Conservation (phyloP, 2,113 vertebrate genomes). For the Numida meleagris region DNA sequence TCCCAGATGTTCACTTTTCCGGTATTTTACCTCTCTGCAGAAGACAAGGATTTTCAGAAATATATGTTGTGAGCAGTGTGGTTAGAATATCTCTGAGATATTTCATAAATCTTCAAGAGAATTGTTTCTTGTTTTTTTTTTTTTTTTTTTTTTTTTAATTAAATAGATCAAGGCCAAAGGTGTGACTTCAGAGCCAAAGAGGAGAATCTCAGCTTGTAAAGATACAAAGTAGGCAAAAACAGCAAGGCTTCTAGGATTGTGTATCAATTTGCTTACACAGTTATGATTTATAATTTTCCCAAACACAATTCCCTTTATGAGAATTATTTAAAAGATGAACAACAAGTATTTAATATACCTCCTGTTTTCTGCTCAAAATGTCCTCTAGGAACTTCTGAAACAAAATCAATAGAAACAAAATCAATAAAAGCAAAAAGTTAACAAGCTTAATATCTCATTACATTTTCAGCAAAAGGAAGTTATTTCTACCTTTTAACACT, state of each 20-base stretch:
- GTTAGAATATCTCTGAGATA: not conserved
- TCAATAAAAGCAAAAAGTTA: not conserved
- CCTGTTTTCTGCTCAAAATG: not conserved
- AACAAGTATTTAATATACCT: not conserved
- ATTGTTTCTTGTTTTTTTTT: too few species aligned
- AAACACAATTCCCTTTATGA: not conserved
- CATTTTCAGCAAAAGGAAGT: not conserved
- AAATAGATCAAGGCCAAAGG: not conserved
- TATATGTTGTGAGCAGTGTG: not conserved
- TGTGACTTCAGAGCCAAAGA: not conserved
- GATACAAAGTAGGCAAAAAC: not conserved
- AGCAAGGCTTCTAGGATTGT: not conserved
- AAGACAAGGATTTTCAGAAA: not conserved
- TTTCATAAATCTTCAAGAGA: not conserved
- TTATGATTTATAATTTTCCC: not conserved
- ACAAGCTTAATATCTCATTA: not conserved
- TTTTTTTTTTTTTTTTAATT: not conserved
- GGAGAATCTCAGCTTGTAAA: not conserved
- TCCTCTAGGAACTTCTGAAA: not conserved
- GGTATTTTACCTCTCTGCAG: not conserved
- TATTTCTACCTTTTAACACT: not conserved
- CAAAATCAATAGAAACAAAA: not conserved
- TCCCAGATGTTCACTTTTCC: not conserved
- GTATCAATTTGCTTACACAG: not conserved
- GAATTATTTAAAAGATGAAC: not conserved